Evolutionary conservation across 2,797 vertebrate genomes (phyloP).

Genomic region (Menidia menidia): DNA sequence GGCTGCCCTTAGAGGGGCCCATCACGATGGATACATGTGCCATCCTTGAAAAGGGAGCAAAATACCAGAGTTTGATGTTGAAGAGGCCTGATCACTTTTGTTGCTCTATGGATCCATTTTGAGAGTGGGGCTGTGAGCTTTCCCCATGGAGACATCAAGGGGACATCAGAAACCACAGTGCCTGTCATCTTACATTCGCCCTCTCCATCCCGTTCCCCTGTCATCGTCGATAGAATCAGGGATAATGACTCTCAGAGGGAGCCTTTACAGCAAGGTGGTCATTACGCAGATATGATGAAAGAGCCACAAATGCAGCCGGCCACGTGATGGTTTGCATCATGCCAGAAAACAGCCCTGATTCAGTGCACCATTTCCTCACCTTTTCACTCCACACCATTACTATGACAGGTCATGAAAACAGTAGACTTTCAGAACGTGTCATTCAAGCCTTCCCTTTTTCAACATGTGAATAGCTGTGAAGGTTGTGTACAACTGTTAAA

Average conservation of each 20-base stretch:
- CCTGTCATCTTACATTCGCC: conserved; percentile 73
- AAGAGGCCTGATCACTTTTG: conserved; percentile 71
- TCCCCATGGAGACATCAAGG: conserved; percentile 51
- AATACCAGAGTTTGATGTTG: conserved; percentile 68
- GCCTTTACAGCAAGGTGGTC: conserved; percentile 63
- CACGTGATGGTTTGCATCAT: conserved; percentile 46
- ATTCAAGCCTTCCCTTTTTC: conserved; percentile 41
- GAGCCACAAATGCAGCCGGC: conserved; percentile 44
- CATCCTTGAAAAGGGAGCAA: conserved; percentile 65
- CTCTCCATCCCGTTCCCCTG: conserved; percentile 57
- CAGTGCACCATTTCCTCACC: conserved; percentile 42
- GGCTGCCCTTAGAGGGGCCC: conserved; percentile 60
- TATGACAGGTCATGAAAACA: conserved; percentile 46
- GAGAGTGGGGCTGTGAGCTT: conserved; percentile 42
- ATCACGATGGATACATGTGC: conserved; percentile 64
- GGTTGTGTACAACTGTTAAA: conserved; percentile 37
- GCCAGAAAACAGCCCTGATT: conserved; percentile 42
- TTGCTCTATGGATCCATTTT: conserved; percentile 55
- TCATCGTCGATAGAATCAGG: conserved; percentile 66
- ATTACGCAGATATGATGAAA: conserved; percentile 65
- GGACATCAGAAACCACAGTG: conserved; percentile 64
- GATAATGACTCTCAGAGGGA: conserved; percentile 76
- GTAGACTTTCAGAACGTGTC: conserved; percentile 38
- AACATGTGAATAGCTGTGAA: conserved; percentile 61
- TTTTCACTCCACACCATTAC: conserved; percentile 35